These are phyloP conservation scores for Apostichopus leukothele DNA, from an alignment of 53 echinoderm and acorn worm species.

Conservation along the genomic window DNA sequence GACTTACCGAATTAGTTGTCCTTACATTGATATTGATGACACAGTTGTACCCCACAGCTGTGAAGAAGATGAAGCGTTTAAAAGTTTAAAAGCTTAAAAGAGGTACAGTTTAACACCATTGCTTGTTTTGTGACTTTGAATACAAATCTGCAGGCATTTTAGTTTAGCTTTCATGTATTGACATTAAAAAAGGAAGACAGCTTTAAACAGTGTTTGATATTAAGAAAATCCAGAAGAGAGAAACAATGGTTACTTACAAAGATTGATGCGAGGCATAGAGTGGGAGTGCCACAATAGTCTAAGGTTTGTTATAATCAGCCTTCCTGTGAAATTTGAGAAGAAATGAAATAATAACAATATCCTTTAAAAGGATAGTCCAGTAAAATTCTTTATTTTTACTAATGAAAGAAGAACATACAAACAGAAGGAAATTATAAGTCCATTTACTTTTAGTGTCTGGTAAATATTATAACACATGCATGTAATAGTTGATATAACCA, in stretches of 20 bases:
- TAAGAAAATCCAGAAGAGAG: background rate
- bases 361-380: no score
- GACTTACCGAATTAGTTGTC: conserved; percentile 79
- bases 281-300: conserved; percentile 94
- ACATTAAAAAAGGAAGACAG: background rate
- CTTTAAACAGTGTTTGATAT: no score
- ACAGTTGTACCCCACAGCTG: conserved; percentile 92
- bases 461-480: no score
- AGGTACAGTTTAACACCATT: no score
- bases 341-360: background rate
- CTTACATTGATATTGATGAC: conserved; percentile 83
- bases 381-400: no score
- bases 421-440: no score
- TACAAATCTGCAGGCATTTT: no score
- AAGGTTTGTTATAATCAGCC: conserved; percentile 89
- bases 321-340: conserved; percentile 58
- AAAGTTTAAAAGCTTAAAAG: no score
- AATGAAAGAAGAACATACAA: no score
- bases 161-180: background rate
- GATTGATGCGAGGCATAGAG: conserved; percentile 87
- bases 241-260: conserved; percentile 73
- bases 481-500: no score
- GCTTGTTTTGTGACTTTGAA: no score
- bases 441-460: no score
- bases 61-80: background rate